Evolutionary conservation across 2,888 invertebrate genomes (phyloP).

Genomic region (Cremastinae sp.): DNA sequence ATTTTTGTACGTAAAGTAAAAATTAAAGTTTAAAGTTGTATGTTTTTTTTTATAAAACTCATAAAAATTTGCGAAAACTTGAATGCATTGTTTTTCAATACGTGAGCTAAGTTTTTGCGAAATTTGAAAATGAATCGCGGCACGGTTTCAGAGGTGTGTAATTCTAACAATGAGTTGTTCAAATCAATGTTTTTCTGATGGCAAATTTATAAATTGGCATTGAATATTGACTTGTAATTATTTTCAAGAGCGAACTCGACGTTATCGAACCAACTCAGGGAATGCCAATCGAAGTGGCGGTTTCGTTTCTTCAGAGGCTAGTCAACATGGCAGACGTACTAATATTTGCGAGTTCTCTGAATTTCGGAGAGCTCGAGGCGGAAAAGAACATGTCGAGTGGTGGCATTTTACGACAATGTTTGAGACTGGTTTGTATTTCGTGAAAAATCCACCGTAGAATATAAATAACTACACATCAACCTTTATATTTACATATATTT

Average conservation of each 20-base stretch:
- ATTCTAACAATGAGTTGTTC: too few relatives aligned
- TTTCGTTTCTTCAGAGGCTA: slow-evolving; percentile 97
- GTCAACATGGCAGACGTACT: slow-evolving; percentile 99
- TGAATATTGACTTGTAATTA: slow-evolving; percentile 1
- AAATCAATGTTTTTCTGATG: too few relatives aligned
- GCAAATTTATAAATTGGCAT: neutral
- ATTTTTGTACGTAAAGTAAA: too few relatives aligned
- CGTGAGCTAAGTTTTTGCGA: too few relatives aligned
- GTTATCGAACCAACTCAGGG: slow-evolving; percentile 99
- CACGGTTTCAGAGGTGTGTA: too few relatives aligned
- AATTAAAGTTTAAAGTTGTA: too few relatives aligned
- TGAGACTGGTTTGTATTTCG: slow-evolving; percentile 88
- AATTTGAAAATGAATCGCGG: too few relatives aligned
- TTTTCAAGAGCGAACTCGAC: slow-evolving; percentile 94
- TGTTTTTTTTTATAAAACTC: too few relatives aligned
- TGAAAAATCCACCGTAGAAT: slow-evolving; percentile 30
- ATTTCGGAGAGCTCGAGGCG: slow-evolving; percentile 98
- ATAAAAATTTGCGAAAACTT: too few relatives aligned
- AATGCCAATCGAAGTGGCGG: slow-evolving; percentile 98
- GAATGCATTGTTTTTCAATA: too few relatives aligned
- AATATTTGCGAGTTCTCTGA: slow-evolving; percentile 98
- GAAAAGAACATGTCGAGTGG: slow-evolving; percentile 99
- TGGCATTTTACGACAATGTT: slow-evolving; percentile 98
- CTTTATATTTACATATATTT: neutral
- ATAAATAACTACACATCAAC: slow-evolving; percentile 20